Evolutionary conservation across 1,140 invertebrate genomes (phyloP), one percentile per base, ranked within the genome.

Genomic region (Cataglyphis hispanica): DNA sequence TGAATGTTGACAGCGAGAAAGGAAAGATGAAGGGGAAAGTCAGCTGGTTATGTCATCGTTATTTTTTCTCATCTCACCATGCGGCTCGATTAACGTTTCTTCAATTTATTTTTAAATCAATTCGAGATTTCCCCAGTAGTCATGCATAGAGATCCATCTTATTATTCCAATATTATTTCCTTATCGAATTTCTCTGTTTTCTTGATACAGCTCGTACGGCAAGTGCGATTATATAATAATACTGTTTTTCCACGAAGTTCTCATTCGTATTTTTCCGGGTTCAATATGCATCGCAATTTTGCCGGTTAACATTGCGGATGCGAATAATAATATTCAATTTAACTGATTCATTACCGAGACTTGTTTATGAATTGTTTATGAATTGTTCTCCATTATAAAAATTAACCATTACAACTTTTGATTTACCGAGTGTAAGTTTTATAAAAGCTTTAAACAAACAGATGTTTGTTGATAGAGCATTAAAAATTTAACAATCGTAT

Each of bases 31-130:
- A 67, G 37, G 43, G 37, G 43, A 86, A 77, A 61, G 19, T 66
- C 22, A 34, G 40, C 69, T 60, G 27, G 34, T 1, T 8, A 16
- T 50, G 11, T 53, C 34, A 13, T 31, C 22, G 58, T 0, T 43
- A 13, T 60, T 74, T 61, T 43, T 83, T 34, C 16, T 22, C 46
- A 37, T 63, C 22, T 66, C 63, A 43, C 37, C 27, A 7, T 11
- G 16, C 16, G 11, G 19, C 8, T 70, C 58, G 10, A 53, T 58
- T 31, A 8, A 8, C 69, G 31, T 31, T 19, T n/a, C 58, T 67
- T 80, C 78, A 84, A 86, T 84, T 90, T 89, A 90, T 89, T 90
- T 89, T 90, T 76, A 69, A 83, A 90, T 89, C 78, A 76, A 76
- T 90, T 76, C 66, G 27, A 66, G 64, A 34, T 80, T 50, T 50